Percentiles rank a stretch among this genome's conserved stretches.
Conservation (phyloP, 53 echinoderm and acorn worm genomes). For the Crossaster papposus region DNA sequence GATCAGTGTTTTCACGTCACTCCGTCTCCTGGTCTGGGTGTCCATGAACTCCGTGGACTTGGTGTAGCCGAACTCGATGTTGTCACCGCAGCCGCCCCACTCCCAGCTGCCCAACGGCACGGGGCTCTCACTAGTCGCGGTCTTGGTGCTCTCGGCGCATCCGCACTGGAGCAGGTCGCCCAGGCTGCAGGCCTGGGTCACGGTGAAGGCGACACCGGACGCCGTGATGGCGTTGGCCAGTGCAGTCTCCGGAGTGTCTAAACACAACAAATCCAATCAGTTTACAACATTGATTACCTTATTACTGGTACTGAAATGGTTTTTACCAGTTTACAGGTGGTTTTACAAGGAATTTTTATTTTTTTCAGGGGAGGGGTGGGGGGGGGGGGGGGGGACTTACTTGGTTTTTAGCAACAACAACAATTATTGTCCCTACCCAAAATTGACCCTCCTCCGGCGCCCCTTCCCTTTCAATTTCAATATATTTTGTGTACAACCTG, state of each 20-base stretch:
- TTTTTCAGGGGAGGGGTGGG: no score
- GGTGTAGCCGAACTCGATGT: slow-evolving; percentile 85
- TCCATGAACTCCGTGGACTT: slow-evolving; percentile 97
- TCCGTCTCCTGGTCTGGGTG: slow-evolving; percentile 72
- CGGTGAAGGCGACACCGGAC: slow-evolving; percentile 85
- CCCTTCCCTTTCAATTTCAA: no score
- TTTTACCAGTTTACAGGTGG: not conserved
- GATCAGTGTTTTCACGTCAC: slow-evolving; percentile 87
- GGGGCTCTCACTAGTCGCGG: slow-evolving; percentile 46
- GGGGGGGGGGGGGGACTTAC: no score
- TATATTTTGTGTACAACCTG: no score
- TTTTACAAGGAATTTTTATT: no score
- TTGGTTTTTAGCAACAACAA: no score
- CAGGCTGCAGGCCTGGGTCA: slow-evolving; percentile 91
- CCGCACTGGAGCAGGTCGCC: slow-evolving; percentile 88
- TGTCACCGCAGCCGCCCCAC: slow-evolving; percentile 97
- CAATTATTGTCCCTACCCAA: no score
- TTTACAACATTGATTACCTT: not conserved
- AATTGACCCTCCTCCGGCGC: no score
- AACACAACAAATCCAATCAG: slow-evolving; percentile 6
- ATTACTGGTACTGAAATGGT: not conserved
- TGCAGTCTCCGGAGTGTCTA: slow-evolving; percentile 95
- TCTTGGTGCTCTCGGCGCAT: slow-evolving; percentile 77
- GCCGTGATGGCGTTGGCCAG: slow-evolving; percentile 89
- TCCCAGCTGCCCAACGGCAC: slow-evolving; percentile 78